Conservation (phyloP, 2,113 vertebrate species). For the Laticauda laticaudata region DNA sequence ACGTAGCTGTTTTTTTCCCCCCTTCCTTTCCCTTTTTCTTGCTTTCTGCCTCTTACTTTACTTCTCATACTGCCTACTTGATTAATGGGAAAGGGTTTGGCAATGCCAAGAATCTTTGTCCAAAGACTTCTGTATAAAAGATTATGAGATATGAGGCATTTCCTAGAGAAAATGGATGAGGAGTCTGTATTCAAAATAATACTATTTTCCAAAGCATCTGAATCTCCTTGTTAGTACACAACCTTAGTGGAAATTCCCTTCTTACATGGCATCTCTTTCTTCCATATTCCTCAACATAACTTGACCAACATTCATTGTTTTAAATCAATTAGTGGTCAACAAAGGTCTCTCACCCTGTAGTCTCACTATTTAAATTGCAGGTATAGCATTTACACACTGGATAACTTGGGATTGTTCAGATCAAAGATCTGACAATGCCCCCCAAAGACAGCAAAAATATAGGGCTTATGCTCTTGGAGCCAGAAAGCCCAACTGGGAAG, state of each 20-base stretch:
- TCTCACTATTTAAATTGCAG: constrained; percentile 21
- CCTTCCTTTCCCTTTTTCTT: too few relatives aligned
- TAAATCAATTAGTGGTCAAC: neutral
- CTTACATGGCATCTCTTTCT: neutral
- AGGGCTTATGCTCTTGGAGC: neutral
- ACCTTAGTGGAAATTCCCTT: neutral
- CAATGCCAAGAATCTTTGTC: neutral
- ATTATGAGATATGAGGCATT: neutral
- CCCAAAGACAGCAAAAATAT: neutral
- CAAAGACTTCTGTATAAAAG: neutral
- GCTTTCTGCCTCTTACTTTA: neutral
- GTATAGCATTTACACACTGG: constrained; percentile 20
- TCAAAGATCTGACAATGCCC: neutral
- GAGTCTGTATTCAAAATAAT: neutral
- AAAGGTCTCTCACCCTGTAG: neutral
- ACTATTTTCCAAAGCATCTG: neutral
- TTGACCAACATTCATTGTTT: neutral
- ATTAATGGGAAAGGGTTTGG: neutral
- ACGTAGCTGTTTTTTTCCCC: too few relatives aligned
- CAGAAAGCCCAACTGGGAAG: constrained; percentile 3
- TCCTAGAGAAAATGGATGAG: neutral
- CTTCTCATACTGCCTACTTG: neutral
- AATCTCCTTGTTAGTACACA: neutral
- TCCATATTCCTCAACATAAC: neutral
- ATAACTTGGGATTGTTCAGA: constrained; percentile 16